Percentiles rank a stretch among this genome's conserved stretches.
Evolutionary conservation across 1,140 invertebrate species (phyloP).

Genomic region (Achatina immaculata): DNA sequence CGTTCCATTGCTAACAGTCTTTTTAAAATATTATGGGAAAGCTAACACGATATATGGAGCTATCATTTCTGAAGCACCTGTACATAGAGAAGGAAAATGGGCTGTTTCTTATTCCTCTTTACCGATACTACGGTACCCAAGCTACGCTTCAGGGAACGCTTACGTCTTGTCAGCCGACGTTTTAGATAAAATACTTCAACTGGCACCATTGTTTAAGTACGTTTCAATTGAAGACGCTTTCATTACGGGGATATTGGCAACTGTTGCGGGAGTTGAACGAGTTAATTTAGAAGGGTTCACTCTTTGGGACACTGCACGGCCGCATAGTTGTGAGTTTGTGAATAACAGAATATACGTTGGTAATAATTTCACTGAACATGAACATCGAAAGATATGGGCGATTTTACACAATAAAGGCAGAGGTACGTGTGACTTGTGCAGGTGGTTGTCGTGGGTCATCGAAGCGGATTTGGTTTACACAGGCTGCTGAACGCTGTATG

Average conservation of each 20-base stretch:
- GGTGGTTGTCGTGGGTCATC: not conserved
- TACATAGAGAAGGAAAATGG: slow-evolving; percentile 51
- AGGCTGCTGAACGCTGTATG: not conserved
- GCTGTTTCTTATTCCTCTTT: slow-evolving; percentile 49
- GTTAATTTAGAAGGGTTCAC: slow-evolving; percentile 41
- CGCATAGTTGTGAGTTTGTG: slow-evolving; percentile 34
- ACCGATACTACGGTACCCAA: slow-evolving; percentile 54
- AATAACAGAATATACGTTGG: slow-evolving; percentile 29
- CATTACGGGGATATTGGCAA: slow-evolving; percentile 70
- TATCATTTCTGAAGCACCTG: slow-evolving; percentile 43
- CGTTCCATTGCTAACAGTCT: slow-evolving; percentile 50
- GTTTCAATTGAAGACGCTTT: slow-evolving; percentile 71
- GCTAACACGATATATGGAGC: slow-evolving; percentile 37
- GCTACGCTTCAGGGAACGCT: slow-evolving; percentile 58
- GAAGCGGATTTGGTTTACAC: not conserved
- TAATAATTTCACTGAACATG: slow-evolving; percentile 17
- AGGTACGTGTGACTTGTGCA: slow-evolving; percentile 4
- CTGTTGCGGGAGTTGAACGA: slow-evolving; percentile 46
- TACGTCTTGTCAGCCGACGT: slow-evolving; percentile 60
- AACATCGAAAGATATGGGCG: not conserved
- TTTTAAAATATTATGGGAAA: slow-evolving; percentile 39
- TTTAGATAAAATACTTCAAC: slow-evolving; percentile 47
- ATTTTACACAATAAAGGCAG: not conserved
- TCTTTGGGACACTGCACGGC: not conserved
- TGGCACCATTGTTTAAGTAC: slow-evolving; percentile 52